Conservation (phyloP, 2,113 vertebrate species). For the Bambusicola thoracicus region DNA sequence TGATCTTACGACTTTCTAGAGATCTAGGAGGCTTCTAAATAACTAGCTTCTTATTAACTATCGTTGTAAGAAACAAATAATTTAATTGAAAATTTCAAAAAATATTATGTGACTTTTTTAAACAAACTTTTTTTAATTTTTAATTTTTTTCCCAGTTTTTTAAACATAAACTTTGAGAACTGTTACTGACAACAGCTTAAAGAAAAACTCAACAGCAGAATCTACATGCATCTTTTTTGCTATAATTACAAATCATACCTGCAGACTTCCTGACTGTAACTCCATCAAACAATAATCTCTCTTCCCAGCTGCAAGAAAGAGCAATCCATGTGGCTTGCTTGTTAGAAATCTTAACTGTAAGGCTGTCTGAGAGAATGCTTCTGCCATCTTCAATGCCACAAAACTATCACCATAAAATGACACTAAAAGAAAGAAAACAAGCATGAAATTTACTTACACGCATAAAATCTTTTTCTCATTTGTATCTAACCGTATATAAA, state of each 20-base stretch:
- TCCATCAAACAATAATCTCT: slow-evolving; percentile 83
- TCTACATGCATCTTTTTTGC: background rate
- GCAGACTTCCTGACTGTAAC: slow-evolving; percentile 81
- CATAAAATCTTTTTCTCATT: background rate
- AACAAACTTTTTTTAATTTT: too few species aligned
- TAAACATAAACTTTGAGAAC: background rate
- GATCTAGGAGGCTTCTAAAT: background rate
- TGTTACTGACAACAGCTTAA: background rate
- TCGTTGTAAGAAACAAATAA: background rate
- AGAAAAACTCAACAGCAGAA: background rate
- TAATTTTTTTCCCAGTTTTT: background rate
- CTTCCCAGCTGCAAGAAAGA: slow-evolving; percentile 88
- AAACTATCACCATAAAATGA: slow-evolving; percentile 91
- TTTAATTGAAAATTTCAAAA: background rate
- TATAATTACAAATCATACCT: slow-evolving; percentile 68
- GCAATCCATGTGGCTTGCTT: slow-evolving; percentile 83
- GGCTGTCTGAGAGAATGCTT: slow-evolving; percentile 77
- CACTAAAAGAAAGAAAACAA: slow-evolving; percentile 68
- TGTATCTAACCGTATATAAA: background rate
- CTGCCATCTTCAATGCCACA: slow-evolving; percentile 80
- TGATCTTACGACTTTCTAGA: background rate
- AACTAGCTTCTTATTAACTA: background rate
- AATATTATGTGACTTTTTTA: background rate
- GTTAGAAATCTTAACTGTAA: slow-evolving; percentile 87
- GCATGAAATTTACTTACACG: background rate